These are phyloP conservation scores for Cryptocheilus praepositus DNA, from an alignment of 2,888 invertebrate genomes.

Conservation along the genomic window DNA sequence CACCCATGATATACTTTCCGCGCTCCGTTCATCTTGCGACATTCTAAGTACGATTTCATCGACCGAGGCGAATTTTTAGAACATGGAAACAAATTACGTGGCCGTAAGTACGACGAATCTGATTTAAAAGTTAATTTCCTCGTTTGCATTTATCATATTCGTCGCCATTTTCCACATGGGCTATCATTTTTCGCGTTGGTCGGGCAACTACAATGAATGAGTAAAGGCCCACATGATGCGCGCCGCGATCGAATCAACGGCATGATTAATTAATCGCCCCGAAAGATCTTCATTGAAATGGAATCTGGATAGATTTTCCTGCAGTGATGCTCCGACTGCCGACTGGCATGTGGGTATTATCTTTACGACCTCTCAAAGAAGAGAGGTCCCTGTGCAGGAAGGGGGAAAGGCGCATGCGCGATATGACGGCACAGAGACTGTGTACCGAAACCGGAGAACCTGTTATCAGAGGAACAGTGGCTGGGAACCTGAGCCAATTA, in stretches of 20 bases:
- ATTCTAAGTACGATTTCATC: neutral
- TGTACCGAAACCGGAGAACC: constrained; percentile 62
- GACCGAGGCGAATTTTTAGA: neutral
- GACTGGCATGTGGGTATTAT: constrained; percentile 63
- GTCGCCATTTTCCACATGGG: neutral
- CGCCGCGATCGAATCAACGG: no score
- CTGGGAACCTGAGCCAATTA: constrained; percentile 64
- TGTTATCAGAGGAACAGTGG: constrained; percentile 68
- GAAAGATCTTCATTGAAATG: constrained; percentile 53
- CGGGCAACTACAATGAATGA: no score
- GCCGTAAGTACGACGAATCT: neutral
- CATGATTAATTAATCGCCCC: constrained; percentile 50
- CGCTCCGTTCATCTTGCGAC: no score
- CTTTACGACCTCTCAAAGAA: constrained; percentile 62
- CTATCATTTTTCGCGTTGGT: no score
- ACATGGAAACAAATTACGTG: neutral
- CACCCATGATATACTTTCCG: constrained; percentile 8
- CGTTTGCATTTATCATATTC: neutral
- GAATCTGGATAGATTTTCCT: constrained; percentile 53
- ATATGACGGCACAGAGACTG: constrained; percentile 31
- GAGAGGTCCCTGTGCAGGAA: constrained; percentile 39
- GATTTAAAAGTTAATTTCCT: neutral
- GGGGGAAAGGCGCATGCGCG: constrained; percentile 59
- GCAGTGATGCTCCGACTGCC: constrained; percentile 36
- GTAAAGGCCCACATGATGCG: no score